Conservation (phyloP, 2,113 vertebrate species). For the Sinocyclocheilus grahami region DNA sequence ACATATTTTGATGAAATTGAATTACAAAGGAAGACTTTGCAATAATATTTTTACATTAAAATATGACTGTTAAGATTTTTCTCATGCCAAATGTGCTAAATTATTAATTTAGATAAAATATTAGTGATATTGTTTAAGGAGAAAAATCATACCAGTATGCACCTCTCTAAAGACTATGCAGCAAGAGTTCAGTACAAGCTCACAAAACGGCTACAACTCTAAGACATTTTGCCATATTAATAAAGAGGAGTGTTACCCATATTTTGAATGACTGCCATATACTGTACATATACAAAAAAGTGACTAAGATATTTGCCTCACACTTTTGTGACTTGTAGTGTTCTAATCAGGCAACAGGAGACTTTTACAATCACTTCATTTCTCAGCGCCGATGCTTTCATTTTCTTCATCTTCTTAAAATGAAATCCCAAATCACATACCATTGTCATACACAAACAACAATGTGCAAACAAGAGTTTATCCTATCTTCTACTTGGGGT, state of each 20-base stretch:
- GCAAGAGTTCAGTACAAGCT: neutral
- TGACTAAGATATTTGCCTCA: neutral
- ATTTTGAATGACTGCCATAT: too few relatives aligned
- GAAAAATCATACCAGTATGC: neutral
- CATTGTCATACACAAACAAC: neutral
- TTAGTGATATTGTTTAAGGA: neutral
- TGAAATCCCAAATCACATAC: neutral
- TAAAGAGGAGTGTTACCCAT: too few relatives aligned
- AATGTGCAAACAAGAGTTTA: slow-evolving; percentile 15
- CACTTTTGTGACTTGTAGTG: neutral
- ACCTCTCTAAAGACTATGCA: neutral
- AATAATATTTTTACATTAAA: neutral
- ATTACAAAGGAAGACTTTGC: neutral
- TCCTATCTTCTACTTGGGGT: slow-evolving; percentile 3
- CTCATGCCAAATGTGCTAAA: neutral
- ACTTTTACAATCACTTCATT: neutral
- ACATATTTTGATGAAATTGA: neutral
- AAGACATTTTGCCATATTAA: too few relatives aligned
- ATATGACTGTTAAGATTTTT: neutral
- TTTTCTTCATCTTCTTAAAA: slow-evolving; percentile 4
- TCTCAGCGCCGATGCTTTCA: neutral
- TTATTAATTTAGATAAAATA: neutral
- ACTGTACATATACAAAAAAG: neutral
- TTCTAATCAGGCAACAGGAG: neutral
- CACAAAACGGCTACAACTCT: too few relatives aligned